Percentiles rank a stretch among this genome's conserved stretches.
Evolutionary conservation across 1,140 invertebrate genomes (phyloP).

Genomic region (Leguminivora glycinivorella): DNA sequence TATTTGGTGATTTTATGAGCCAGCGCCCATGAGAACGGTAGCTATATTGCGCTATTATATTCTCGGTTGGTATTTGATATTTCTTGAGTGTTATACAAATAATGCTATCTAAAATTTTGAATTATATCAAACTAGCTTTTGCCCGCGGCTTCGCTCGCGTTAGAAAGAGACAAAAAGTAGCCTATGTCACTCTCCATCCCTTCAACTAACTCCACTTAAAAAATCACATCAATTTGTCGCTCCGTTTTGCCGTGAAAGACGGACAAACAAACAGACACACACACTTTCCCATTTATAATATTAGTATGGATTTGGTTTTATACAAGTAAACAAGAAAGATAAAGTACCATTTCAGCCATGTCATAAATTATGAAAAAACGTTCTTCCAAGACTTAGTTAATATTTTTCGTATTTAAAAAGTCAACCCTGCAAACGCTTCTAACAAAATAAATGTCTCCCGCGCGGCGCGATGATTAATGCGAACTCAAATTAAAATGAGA

Average conservation of each 20-base stretch:
- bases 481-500: constrained; percentile 67
- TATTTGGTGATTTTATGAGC: constrained; percentile 48
- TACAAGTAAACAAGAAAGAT: background rate
- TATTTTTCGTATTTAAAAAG: constrained; percentile 32
- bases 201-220: too few relatives aligned
- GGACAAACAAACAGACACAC: too few relatives aligned
- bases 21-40: constrained; percentile 36
- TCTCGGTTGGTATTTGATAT: background rate
- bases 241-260: too few relatives aligned
- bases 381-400: constrained; percentile 3
- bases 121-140: too few relatives aligned
- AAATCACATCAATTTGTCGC: too few relatives aligned
- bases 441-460: constrained; percentile 61
- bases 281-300: too few relatives aligned
- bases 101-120: background rate
- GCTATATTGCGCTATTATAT: constrained; percentile 30
- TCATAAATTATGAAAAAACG: background rate
- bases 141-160: too few relatives aligned
- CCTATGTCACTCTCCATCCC: too few relatives aligned
- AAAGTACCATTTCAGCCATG: background rate
- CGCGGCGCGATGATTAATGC: constrained; percentile 67
- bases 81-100: background rate
- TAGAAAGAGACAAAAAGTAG: too few relatives aligned
- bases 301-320: background rate
- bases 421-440: constrained; percentile 53